These are phyloP conservation scores for Porphyrio hochstetteri DNA, from an alignment of 2,113 vertebrate genomes.

Conservation along the genomic window DNA sequence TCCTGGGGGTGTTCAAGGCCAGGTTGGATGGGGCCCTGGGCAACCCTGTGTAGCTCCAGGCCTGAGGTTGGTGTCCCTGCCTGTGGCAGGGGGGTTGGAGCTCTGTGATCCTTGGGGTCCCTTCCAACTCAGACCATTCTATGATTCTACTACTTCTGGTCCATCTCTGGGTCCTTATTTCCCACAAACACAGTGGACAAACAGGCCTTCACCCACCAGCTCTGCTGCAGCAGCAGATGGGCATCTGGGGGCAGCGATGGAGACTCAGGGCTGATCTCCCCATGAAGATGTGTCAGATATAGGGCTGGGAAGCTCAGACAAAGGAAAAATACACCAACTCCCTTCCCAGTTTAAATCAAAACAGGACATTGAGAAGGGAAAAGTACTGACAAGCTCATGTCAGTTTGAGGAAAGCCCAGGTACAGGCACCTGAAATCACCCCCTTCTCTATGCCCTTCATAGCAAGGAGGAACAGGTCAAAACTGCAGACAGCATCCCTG, in stretches of 20 bases:
- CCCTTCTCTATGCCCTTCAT: fast-evolving
- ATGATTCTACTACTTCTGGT: too few species aligned
- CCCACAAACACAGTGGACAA: background rate
- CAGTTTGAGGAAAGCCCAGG: background rate
- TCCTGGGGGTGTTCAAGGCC: too few species aligned
- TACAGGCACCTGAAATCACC: background rate
- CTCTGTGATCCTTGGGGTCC: too few species aligned
- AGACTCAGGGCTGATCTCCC: background rate
- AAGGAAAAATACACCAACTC: background rate
- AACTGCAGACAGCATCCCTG: fast-evolving
- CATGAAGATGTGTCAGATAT: fast-evolving
- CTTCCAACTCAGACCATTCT: too few species aligned
- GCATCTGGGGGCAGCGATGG: background rate
- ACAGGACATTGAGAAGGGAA: background rate
- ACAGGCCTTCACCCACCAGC: fast-evolving
- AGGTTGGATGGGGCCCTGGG: too few species aligned
- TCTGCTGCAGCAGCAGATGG: background rate
- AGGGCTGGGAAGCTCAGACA: background rate
- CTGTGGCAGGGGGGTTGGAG: too few species aligned
- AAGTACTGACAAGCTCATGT: fast-evolving
- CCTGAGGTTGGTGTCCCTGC: too few species aligned
- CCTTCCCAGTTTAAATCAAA: background rate
- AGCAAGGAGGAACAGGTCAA: background rate
- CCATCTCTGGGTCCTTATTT: background rate
- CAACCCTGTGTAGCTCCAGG: too few species aligned